Percentiles rank a stretch among this genome's conserved stretches.
Evolutionary conservation across 2,797 vertebrate species (phyloP).

Genomic region (Glossophaga mutica): DNA sequence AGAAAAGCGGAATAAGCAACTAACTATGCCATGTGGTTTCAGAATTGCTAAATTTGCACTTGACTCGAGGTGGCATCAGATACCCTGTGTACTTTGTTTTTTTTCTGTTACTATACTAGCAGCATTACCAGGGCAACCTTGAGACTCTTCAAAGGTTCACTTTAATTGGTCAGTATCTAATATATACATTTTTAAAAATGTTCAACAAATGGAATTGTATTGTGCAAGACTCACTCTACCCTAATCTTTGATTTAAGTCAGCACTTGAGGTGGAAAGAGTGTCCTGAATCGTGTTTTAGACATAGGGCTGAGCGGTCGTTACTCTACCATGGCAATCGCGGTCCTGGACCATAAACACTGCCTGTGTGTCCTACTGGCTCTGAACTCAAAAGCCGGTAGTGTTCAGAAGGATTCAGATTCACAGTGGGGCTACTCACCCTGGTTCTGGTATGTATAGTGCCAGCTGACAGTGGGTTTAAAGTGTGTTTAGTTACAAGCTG

Average conservation of each 20-base stretch:
- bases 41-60: slow-evolving; percentile 49
- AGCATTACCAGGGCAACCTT: slow-evolving; percentile 72
- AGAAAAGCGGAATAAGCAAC: not conserved
- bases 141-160: slow-evolving; percentile 69
- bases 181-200: slow-evolving; percentile 71
- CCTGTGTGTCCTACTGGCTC: not conserved
- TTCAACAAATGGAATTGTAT: slow-evolving; percentile 63
- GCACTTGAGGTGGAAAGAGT: slow-evolving; percentile 72
- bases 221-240: slow-evolving; percentile 74
- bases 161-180: slow-evolving; percentile 70
- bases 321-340: slow-evolving; percentile 38
- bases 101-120: slow-evolving; percentile 59
- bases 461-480: slow-evolving; percentile 30
- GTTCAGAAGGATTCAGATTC: slow-evolving; percentile 11
- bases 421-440: slow-evolving; percentile 60
- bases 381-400: not conserved
- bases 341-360: slow-evolving; percentile 18
- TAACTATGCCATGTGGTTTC: slow-evolving; percentile 33
- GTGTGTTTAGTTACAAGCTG: not conserved
- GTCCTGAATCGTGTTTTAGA: slow-evolving; percentile 68
- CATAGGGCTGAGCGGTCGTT: slow-evolving; percentile 47
- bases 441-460: slow-evolving; percentile 54
- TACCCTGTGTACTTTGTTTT: slow-evolving; percentile 71
- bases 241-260: slow-evolving; percentile 69
- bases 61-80: slow-evolving; percentile 51